A percentile compares a stretch with the other conserved stretches of the same genome.
Conservation (phyloP, 2,113 vertebrate species). For the Brienomyrus longianalis region DNA sequence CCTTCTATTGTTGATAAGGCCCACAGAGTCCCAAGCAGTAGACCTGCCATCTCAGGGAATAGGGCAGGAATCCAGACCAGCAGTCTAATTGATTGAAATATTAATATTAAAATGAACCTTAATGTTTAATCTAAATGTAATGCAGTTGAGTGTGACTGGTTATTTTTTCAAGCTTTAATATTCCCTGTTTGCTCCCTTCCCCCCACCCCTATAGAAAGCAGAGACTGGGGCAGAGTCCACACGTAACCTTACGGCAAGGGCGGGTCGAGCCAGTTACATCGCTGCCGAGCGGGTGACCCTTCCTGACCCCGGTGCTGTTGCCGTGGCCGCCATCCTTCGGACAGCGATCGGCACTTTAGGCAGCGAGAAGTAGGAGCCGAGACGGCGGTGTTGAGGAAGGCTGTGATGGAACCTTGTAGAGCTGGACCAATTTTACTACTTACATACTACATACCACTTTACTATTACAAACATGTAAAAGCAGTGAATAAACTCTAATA, state of each 20-base stretch:
- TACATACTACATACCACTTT: too few relatives aligned
- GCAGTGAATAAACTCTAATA: neutral
- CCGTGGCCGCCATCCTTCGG: conserved; percentile 63
- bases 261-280: conserved; percentile 88
- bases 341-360: conserved; percentile 63
- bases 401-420: neutral
- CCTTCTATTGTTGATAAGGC: neutral
- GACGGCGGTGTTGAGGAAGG: neutral
- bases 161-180: neutral
- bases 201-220: conserved; percentile 57
- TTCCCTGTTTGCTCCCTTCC: neutral
- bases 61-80: neutral
- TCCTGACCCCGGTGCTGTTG: conserved; percentile 82
- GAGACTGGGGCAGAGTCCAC: conserved; percentile 73
- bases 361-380: conserved; percentile 15
- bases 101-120: neutral
- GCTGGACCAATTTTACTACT: neutral
- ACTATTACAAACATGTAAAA: neutral
- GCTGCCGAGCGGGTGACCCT: conserved; percentile 62
- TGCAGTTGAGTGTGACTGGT: neutral
- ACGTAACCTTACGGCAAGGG: conserved; percentile 69
- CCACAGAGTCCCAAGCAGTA: neutral
- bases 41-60: neutral
- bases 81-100: neutral
- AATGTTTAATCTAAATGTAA: neutral